A percentile compares a stretch with the other conserved stretches of the same genome.
These are phyloP conservation scores for Ostrea denselamellosa DNA, from an alignment of 1,140 invertebrate species.

Conservation along the genomic window DNA sequence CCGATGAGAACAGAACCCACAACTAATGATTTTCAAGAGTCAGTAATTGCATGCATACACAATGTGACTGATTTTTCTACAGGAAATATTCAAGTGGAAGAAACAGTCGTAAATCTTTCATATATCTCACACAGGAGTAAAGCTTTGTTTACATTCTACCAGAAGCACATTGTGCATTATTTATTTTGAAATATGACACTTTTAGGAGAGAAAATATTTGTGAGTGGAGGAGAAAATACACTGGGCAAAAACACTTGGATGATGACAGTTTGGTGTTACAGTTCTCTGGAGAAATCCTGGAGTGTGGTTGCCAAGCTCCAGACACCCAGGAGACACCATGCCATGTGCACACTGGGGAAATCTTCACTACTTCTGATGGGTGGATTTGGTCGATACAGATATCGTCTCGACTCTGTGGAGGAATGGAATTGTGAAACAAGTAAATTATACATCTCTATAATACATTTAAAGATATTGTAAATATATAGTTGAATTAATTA, in stretches of 20 bases:
- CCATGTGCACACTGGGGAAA: neutral
- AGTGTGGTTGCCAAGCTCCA: neutral
- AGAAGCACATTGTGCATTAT: too few relatives aligned
- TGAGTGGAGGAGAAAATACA: slow-evolving; percentile 26
- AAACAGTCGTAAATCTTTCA: too few relatives aligned
- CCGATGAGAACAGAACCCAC: too few relatives aligned
- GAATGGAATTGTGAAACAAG: neutral
- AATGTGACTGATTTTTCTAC: too few relatives aligned
- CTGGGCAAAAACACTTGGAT: slow-evolving; percentile 30
- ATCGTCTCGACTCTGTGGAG: neutral
- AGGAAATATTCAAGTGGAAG: too few relatives aligned
- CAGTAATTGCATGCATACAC: too few relatives aligned
- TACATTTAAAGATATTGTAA: too few relatives aligned
- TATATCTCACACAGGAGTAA: too few relatives aligned
- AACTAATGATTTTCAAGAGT: too few relatives aligned
- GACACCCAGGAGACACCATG: slow-evolving; percentile 10
- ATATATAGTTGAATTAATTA: too few relatives aligned
- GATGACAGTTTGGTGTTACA: slow-evolving; percentile 26
- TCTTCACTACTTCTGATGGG: slow-evolving; percentile 13
- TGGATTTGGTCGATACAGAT: slow-evolving; percentile 23
- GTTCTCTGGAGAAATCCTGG: neutral
- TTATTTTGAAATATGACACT: neutral
- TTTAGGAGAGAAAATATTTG: slow-evolving; percentile 22
- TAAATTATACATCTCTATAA: neutral
- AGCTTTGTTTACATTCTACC: too few relatives aligned